Conservation (phyloP, 1,140 invertebrate species). For the Hyles vespertilio region DNA sequence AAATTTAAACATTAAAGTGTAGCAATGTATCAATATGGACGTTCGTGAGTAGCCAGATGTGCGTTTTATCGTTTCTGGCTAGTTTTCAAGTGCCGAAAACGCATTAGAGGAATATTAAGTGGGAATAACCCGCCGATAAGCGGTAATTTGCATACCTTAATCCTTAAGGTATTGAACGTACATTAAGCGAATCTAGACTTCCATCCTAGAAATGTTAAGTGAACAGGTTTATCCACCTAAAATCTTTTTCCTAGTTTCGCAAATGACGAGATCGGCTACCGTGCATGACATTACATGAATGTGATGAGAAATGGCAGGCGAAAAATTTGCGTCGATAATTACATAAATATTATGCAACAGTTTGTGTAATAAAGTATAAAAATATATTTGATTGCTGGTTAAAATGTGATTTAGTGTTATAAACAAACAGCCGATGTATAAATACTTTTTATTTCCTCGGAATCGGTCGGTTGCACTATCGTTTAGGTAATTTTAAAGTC, state of each 20-base stretch:
- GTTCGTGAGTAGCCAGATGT: slow-evolving; percentile 56
- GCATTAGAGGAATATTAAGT: slow-evolving; percentile 61
- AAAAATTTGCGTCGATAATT: too few species aligned
- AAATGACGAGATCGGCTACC: neutral
- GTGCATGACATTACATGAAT: neutral
- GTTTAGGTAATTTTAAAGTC: slow-evolving; percentile 10
- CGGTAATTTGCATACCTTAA: slow-evolving; percentile 41
- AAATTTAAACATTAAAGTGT: slow-evolving; percentile 51
- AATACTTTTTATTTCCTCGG: slow-evolving; percentile 13
- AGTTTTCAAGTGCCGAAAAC: slow-evolving; percentile 68
- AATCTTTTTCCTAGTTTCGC: too few species aligned
- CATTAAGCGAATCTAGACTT: neutral
- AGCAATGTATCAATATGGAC: slow-evolving; percentile 55
- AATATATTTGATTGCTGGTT: too few species aligned
- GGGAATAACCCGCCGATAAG: slow-evolving; percentile 49
- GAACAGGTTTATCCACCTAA: too few species aligned
- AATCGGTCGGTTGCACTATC: slow-evolving; percentile 10
- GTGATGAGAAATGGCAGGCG: too few species aligned
- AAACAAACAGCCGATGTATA: neutral
- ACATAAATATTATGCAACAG: too few species aligned
- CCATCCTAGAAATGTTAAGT: too few species aligned
- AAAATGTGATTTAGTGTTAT: too few species aligned
- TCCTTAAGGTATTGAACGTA: neutral
- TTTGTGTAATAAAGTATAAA: too few species aligned
- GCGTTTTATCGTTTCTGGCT: slow-evolving; percentile 65